phyloP scores from a whole-genome alignment of 2,888 invertebrate genomes.

The Cordylochernes scorpioides region DNA sequence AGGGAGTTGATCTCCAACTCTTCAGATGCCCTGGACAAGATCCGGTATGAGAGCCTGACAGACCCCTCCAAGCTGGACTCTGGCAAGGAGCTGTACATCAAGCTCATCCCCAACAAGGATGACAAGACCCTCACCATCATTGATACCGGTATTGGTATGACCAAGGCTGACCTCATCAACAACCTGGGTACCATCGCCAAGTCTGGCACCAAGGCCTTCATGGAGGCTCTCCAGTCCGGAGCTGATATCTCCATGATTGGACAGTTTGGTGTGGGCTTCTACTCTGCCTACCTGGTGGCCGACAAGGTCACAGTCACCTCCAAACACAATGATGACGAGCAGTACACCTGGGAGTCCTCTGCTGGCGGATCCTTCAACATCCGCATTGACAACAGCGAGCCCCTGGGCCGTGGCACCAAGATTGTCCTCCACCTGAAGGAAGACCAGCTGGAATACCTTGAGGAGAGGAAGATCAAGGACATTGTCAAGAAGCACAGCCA shows the following conservation, averaged over 20 bases:
- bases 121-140: conserved; percentile 81
- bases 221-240: conserved; percentile 95
- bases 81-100: conserved; percentile 79
- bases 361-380: conserved; percentile 80
- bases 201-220: conserved; percentile 96
- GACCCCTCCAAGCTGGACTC: conserved; percentile 73
- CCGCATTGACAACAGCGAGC: conserved; percentile 19
- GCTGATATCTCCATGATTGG: conserved; percentile 99
- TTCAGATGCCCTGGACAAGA: conserved; percentile 34
- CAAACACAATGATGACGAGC: conserved; percentile 92
- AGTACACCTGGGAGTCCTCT: conserved; percentile 89
- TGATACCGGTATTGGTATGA: conserved; percentile 86
- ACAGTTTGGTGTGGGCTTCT: conserved; percentile 99
- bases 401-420: conserved; percentile 70
- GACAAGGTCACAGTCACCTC: conserved; percentile 73
- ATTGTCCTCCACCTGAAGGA: conserved; percentile 83
- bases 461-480: conserved; percentile 80
- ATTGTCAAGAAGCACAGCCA: conserved; percentile 93
- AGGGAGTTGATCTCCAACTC: too few relatives aligned
- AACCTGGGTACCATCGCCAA: conserved; percentile 95
- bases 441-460: conserved; percentile 75
- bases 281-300: conserved; percentile 86
- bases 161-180: conserved; percentile 92
- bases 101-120: conserved; percentile 82
- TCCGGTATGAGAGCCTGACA: conserved; percentile 83